Evolutionary conservation across 1,140 invertebrate genomes (phyloP).

Genomic region (Heliconius hewitsoni): DNA sequence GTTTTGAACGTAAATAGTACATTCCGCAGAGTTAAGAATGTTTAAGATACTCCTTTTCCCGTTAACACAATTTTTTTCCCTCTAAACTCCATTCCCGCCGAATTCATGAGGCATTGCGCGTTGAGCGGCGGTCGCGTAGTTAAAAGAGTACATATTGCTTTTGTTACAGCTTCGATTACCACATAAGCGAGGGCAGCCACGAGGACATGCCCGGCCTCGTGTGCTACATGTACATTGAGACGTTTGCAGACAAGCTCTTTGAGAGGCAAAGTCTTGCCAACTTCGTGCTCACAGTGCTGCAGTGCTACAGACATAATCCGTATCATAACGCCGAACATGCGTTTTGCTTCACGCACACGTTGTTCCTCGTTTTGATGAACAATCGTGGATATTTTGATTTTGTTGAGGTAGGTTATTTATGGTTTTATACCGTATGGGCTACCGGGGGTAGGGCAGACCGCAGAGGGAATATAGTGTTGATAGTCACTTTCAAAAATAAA

Average conservation of each 20-base stretch:
- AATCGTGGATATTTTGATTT: constrained; percentile 77
- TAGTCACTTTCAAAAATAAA: too few species aligned
- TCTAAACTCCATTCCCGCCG: too few species aligned
- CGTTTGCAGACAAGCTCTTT: constrained; percentile 65
- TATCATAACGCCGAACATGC: constrained; percentile 84
- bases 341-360: constrained; percentile 82
- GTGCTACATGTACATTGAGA: constrained; percentile 77
- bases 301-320: constrained; percentile 79
- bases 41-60: too few species aligned
- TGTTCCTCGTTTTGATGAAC: constrained; percentile 80
- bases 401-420: constrained; percentile 67
- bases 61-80: too few species aligned
- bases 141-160: background rate
- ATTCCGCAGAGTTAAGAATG: too few species aligned
- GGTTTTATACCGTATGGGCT: too few species aligned
- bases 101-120: too few species aligned
- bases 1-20: background rate
- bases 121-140: background rate
- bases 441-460: too few species aligned
- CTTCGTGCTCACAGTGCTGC: constrained; percentile 78
- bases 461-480: too few species aligned
- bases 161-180: constrained; percentile 78
- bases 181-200: constrained; percentile 73
- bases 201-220: constrained; percentile 76
- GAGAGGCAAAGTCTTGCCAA: constrained; percentile 55